Percentiles rank a stretch among this genome's conserved stretches.
These are phyloP conservation scores for Rotaria sp. DNA, from an alignment of 2,888 invertebrate species.

Conservation along the genomic window DNA sequence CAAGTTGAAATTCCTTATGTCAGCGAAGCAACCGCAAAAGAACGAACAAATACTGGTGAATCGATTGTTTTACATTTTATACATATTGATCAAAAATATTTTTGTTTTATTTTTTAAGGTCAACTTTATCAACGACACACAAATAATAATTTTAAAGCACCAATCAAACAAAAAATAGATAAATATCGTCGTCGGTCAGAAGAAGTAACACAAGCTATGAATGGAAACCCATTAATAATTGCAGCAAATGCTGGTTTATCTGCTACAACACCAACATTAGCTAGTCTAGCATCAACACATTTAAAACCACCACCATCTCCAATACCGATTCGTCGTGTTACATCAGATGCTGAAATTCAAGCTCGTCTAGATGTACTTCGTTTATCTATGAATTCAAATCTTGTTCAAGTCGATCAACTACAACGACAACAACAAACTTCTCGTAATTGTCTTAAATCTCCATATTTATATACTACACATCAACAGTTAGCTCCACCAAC, in stretches of 20 bases:
- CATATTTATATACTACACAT: background rate
- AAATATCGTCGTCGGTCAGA: constrained; percentile 13
- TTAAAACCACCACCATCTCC: background rate
- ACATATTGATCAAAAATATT: background rate
- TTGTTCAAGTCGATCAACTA: background rate
- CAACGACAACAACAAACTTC: background rate
- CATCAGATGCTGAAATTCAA: constrained; percentile 1
- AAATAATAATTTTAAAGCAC: background rate
- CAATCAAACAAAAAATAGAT: constrained; percentile 5
- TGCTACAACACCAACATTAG: background rate
- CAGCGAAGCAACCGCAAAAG: background rate
- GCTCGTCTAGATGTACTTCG: background rate
- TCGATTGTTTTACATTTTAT: background rate
- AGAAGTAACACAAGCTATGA: background rate
- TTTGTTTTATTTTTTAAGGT: background rate
- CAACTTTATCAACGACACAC: constrained; percentile 1
- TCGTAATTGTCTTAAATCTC: background rate
- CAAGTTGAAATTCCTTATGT: background rate
- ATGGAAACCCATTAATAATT: background rate
- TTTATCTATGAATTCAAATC: background rate
- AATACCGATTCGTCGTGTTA: background rate
- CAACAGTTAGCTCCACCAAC: background rate
- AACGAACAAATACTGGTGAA: background rate
- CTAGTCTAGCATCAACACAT: background rate
- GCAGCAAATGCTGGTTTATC: background rate